Percentiles rank a stretch among this genome's conserved stretches.
These are phyloP conservation scores for Holothuria leucospilota DNA, from an alignment of 53 echinoderm and acorn worm species.

Conservation along the genomic window DNA sequence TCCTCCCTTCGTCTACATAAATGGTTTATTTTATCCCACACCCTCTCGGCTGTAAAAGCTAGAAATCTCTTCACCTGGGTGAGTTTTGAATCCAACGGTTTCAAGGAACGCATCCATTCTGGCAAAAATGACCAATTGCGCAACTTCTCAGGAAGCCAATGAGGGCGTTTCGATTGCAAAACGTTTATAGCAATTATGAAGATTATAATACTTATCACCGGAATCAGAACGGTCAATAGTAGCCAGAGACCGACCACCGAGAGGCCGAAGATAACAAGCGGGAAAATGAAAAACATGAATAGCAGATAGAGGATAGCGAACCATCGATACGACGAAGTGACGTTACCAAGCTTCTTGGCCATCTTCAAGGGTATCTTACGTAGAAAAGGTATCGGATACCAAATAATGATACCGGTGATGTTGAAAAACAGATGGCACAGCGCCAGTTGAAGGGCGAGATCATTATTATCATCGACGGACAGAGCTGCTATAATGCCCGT, in stretches of 20 bases:
- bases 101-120: conserved; percentile 74
- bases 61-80: background rate
- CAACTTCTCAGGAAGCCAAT: conserved; percentile 69
- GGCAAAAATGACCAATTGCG: conserved; percentile 80
- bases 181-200: conserved; percentile 65
- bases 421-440: conserved; percentile 84
- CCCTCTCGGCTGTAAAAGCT: background rate
- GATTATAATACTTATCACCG: conserved; percentile 52
- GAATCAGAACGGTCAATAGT: conserved; percentile 65
- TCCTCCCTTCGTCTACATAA: background rate
- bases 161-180: conserved; percentile 77
- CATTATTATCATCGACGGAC: conserved; percentile 68
- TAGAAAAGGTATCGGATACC: conserved; percentile 81
- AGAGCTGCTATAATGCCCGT: conserved; percentile 80
- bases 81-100: conserved; percentile 66
- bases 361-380: conserved; percentile 74
- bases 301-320: conserved; percentile 84
- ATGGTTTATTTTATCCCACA: background rate
- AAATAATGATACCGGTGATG: conserved; percentile 73
- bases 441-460: conserved; percentile 73
- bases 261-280: conserved; percentile 78
- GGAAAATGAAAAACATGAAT: conserved; percentile 86
- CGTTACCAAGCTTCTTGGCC: conserved; percentile 91
- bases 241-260: conserved; percentile 78
- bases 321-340: conserved; percentile 91